Evolutionary conservation across 2,797 vertebrate genomes (phyloP), one percentile per base, ranked within the genome.

Genomic region (Phalloptychus januarius): DNA sequence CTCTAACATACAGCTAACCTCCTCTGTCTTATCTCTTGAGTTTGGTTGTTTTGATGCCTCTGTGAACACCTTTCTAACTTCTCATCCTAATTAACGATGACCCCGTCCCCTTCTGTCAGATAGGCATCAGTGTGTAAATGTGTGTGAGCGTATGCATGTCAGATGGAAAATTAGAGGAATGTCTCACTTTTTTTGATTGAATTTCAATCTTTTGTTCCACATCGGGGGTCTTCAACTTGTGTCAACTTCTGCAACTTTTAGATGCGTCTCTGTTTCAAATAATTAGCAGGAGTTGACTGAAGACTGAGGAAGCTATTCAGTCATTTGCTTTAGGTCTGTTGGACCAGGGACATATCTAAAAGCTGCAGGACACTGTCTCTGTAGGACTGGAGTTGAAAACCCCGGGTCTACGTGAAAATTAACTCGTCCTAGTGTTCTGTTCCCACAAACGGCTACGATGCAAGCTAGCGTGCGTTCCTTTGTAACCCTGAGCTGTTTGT

Each of bases 371-470:
- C 7, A 8, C 50, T 2, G 7, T 52, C 50, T 52, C 7, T 52
- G 23, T 20, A 25, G 50, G 23, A 52, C 50, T 52, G 23, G 50
- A 52, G 23, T 52, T 52, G 50, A 25, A 52, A 52, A 52, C 8
- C 23, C 23, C 50, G 2, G 23, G 23, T 11, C 50, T 25, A 85
- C 87, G 74, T 87, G 82, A 80, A 84, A 79, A 82, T 76, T 4
- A 42, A 87, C 63, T 73, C 87, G 79, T 89, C 52, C 63, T 89
- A 83, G 90, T 90, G 75, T 91, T 92, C 88, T 82, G 89, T 91
- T 92, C 85, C 81, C 83, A 92, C 92, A 93, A 86, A 90, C 76
- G 81, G 91, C 84, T 87, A 84, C 88, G 83, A 92, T 89, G 88
- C 90, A 83, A 90, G 77, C 73, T 87, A 83, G 81, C 85, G 40